Evolutionary conservation across 1,140 invertebrate species (phyloP), one percentile per base, ranked within the genome.

Genomic region (Oncopodura yosiiana): DNA sequence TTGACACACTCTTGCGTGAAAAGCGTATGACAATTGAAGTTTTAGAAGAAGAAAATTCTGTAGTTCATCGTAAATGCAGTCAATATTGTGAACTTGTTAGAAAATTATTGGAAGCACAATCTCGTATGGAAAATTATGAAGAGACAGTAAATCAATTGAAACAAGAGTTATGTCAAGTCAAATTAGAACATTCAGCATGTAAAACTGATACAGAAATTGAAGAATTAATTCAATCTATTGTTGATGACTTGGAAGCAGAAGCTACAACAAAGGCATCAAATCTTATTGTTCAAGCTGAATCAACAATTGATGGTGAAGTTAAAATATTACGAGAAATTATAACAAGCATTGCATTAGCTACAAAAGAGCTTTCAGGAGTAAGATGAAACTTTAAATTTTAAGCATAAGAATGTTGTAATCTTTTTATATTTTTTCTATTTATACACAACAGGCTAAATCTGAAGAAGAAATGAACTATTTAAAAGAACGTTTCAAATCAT

Each of bases 31-130:
- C 55, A 3, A 51, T 61, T 1, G 48, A 61, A 51, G 48, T 58
- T 16, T 5, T 60, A n/a, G 56, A 64, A 36, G 56, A 61, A 37
- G 48, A 61, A 49, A 64, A 61, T 38, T 18, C 23, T 6, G 21
- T 42, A 16, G 49, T 53, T 36, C 56, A 57, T 30, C 34, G 34
- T 46, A 64, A 59, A 38, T 64, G 48, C 30, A 18, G 48, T 5
- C 55, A 64, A 41, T 61, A 56, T 19, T 36, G 41, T 26, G 19
- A 56, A 27, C 46, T 61, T 18, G 37, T 52, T 14, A 21, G 45
- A 16, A 46, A 58, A 3, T 26, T 61, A n/a, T 11, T 57, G 12
- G 55, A 64, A 21, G 44, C 49, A 16, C 62, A 64, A 44, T 14
- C 54, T 5, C 36, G 37, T 19, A 49, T 64, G 49, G 56, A 64